Percentiles rank a stretch among this genome's conserved stretches.
Conservation (phyloP, 2,797 vertebrate species). For the Rhincodon typus region DNA sequence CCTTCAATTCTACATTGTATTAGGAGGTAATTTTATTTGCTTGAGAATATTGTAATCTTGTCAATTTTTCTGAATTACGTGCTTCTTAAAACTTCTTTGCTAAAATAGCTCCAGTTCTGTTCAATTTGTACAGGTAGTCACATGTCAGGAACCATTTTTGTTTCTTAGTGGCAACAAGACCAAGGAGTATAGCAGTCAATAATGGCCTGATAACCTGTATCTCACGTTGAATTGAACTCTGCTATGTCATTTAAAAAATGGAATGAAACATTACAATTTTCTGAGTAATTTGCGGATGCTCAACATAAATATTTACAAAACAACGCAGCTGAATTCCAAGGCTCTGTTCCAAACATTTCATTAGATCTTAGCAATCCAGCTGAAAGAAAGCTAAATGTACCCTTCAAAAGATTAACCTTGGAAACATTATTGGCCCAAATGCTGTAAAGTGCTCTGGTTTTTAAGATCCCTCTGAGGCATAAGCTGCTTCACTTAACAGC, state of each 20-base stretch:
- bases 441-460: not conserved
- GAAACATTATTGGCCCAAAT: slow-evolving; percentile 12
- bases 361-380: not conserved
- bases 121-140: not conserved
- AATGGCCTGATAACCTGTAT: not conserved
- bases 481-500: slow-evolving; percentile 28
- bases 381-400: not conserved
- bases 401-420: slow-evolving; percentile 17
- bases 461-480: not conserved
- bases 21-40: not conserved
- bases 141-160: not conserved
- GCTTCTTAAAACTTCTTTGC: not conserved
- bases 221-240: not conserved
- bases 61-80: not conserved
- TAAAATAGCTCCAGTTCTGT: not conserved
- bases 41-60: not conserved
- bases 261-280: slow-evolving; percentile 4
- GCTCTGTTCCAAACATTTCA: not conserved
- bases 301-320: slow-evolving; percentile 24
- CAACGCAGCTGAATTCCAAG: slow-evolving; percentile 25
- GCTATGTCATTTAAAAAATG: not conserved
- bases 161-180: not conserved
- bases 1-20: not conserved
- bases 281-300: not conserved
- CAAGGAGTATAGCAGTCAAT: not conserved